These are phyloP conservation scores for Eupeodes latifasciatus DNA, from an alignment of 2,888 invertebrate species.

Conservation along the genomic window DNA sequence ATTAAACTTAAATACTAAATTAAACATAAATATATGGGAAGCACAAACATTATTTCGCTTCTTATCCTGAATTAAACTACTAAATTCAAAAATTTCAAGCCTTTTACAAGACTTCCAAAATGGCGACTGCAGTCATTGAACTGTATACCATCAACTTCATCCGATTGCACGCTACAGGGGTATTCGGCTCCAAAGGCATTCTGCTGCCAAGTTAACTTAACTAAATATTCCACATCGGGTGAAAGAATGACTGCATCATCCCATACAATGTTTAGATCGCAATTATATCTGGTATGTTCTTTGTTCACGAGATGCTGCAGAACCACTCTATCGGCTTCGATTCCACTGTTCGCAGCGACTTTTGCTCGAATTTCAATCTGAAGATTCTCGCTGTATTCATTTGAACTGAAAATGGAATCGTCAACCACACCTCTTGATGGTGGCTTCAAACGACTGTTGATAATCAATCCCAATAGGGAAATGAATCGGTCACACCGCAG, in stretches of 20 bases:
- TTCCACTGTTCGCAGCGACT: conserved; percentile 42
- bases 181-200: conserved; percentile 82
- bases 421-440: conserved; percentile 70
- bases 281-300: conserved; percentile 82
- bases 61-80: conserved; percentile 61
- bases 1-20: conserved; percentile 31
- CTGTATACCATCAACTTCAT: conserved; percentile 80
- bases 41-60: not conserved
- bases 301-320: conserved; percentile 80
- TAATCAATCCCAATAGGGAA: conserved; percentile 81
- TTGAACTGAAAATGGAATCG: conserved; percentile 45
- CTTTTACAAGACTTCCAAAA: conserved; percentile 82
- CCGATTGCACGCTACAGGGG: conserved; percentile 82
- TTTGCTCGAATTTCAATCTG: conserved; percentile 80
- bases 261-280: conserved; percentile 81
- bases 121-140: conserved; percentile 80
- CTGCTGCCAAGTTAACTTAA: conserved; percentile 81
- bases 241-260: conserved; percentile 80
- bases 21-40: not conserved
- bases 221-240: conserved; percentile 81
- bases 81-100: conserved; percentile 81
- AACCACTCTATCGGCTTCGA: conserved; percentile 67
- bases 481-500: conserved; percentile 81
- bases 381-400: conserved; percentile 81
- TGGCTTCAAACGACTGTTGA: conserved; percentile 83